phyloP scores from a whole-genome alignment of 2,888 invertebrate species.

The Cosmopolites sordidus region DNA sequence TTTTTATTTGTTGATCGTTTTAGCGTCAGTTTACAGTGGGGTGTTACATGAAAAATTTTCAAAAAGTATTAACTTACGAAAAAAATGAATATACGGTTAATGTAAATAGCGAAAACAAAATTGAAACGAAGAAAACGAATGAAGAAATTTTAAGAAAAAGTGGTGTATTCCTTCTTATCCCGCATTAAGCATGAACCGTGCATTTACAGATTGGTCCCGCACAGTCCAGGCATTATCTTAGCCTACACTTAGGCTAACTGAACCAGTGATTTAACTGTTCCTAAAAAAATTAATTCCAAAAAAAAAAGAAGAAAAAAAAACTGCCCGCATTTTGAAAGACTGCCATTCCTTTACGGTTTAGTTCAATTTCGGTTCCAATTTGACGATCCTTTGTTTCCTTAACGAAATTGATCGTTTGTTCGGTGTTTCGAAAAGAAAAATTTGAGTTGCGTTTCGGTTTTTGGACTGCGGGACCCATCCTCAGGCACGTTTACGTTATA shows the following conservation, averaged over 20 bases:
- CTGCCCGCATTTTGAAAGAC: constrained; percentile 50
- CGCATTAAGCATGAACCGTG: no score
- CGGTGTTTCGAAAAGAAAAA: constrained; percentile 37
- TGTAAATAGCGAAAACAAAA: constrained; percentile 25
- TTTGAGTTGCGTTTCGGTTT: constrained; percentile 37
- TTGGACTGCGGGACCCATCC: constrained; percentile 34
- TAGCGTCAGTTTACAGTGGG: constrained; percentile 40
- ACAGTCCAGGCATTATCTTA: constrained; percentile 36
- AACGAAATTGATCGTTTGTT: constrained; percentile 49
- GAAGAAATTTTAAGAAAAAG: constrained; percentile 17
- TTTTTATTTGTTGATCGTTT: constrained; percentile 17
- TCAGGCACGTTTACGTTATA: constrained; percentile 44
- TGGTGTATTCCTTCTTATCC: constrained; percentile 47
- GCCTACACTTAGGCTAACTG: constrained; percentile 42
- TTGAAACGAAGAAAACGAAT: constrained; percentile 36
- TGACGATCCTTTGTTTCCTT: constrained; percentile 36
- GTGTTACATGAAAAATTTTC: neutral
- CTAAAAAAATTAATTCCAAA: constrained; percentile 43
- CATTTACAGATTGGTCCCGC: constrained; percentile 36
- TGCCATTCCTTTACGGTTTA: constrained; percentile 46
- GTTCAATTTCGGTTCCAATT: constrained; percentile 37
- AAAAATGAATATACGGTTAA: no score
- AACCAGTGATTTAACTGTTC: constrained; percentile 49
- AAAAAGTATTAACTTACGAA: no score
- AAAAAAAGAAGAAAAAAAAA: constrained; percentile 25